phyloP scores from a whole-genome alignment of 2,888 invertebrate species.

The Crioceris asparagi region DNA sequence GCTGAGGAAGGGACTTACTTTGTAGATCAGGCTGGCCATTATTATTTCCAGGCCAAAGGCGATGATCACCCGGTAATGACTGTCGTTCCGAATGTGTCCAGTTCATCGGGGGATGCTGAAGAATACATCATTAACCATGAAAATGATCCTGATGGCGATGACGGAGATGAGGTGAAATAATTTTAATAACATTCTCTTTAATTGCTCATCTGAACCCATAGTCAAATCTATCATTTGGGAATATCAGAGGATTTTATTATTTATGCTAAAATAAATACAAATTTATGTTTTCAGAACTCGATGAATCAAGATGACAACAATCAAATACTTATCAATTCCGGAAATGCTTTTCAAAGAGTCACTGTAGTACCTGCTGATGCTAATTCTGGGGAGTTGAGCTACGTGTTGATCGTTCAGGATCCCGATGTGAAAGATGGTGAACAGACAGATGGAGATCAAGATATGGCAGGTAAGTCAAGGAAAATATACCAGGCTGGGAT shows the following conservation, averaged over 20 bases:
- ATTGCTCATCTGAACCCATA: no score
- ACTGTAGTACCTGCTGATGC: conserved; percentile 74
- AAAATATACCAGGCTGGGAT: neutral
- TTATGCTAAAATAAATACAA: no score
- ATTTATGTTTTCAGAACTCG: conserved; percentile 14
- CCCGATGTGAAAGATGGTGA: conserved; percentile 41
- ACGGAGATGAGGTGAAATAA: conserved; percentile 31
- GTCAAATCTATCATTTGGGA: no score
- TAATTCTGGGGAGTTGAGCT: conserved; percentile 71
- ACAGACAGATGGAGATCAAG: conserved; percentile 41
- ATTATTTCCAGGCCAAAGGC: conserved; percentile 67
- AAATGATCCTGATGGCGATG: conserved; percentile 37
- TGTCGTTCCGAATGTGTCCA: conserved; percentile 42
- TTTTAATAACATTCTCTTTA: no score
- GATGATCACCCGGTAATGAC: conserved; percentile 54
- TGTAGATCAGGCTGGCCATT: conserved; percentile 71
- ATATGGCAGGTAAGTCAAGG: conserved; percentile 45
- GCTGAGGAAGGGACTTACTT: conserved; percentile 63
- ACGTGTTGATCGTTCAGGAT: conserved; percentile 73
- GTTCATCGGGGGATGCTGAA: conserved; percentile 37
- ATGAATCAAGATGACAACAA: conserved; percentile 26
- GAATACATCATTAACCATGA: conserved; percentile 42
- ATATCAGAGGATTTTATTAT: no score
- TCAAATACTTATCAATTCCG: conserved; percentile 45
- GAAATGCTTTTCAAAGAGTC: conserved; percentile 66